Conservation (phyloP, 2,888 invertebrate species). For the Cyclophora albipunctata region DNA sequence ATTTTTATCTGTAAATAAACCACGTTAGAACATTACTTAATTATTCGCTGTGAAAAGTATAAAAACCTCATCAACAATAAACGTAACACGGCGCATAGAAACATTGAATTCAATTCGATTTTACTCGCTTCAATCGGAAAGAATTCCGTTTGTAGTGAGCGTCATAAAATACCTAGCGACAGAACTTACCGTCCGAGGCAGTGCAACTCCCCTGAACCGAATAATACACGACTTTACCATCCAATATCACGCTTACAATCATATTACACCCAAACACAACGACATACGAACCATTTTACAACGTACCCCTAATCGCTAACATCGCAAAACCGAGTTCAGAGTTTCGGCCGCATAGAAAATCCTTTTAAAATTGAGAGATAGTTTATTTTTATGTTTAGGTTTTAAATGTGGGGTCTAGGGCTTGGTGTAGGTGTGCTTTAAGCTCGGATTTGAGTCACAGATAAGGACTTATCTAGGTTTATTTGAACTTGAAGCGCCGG, state of each 20-base stretch:
- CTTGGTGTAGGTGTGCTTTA: too few species aligned
- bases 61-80: too few species aligned
- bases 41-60: too few species aligned
- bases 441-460: too few species aligned
- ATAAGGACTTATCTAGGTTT: too few species aligned
- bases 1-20: too few species aligned
- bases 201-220: conserved; percentile 43
- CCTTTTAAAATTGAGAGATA: conserved; percentile 18
- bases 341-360: conserved; percentile 22
- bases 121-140: conserved; percentile 37
- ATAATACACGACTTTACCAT: conserved; percentile 42
- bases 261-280: conserved; percentile 5
- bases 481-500: too few species aligned
- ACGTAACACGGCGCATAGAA: conserved; percentile 11
- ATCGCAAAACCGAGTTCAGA: conserved; percentile 12
- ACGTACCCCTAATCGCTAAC: conserved; percentile 4
- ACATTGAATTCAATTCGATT: conserved; percentile 46
- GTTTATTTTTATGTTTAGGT: conserved; percentile 13
- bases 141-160: conserved; percentile 34
- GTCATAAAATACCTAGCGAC: conserved; percentile 46
- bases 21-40: too few species aligned
- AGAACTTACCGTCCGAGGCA: conserved; percentile 30
- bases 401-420: neutral
- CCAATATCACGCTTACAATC: conserved; percentile 23
- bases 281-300: conserved; percentile 7